Percentiles rank a stretch among this genome's conserved stretches.
Evolutionary conservation across 2,113 vertebrate genomes (phyloP).

Genomic region (Papio anubis): DNA sequence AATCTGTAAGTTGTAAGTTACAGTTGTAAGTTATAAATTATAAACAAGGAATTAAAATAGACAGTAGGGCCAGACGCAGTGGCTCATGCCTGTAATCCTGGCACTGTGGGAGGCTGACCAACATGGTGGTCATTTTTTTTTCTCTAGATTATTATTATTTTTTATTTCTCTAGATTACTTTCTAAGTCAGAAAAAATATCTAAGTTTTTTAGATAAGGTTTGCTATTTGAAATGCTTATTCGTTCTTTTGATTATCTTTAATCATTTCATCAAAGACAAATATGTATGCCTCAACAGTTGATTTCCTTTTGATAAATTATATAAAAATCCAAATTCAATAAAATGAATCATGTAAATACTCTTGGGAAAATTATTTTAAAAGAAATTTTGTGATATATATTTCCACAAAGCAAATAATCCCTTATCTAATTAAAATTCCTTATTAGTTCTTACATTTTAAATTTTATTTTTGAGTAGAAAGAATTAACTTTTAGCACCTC

Average conservation of each 20-base stretch:
- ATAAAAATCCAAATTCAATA: not conserved
- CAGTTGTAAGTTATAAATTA: not conserved
- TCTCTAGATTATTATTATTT: not conserved
- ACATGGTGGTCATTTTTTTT: too few relatives aligned
- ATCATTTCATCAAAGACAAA: not conserved
- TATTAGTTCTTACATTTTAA: not conserved
- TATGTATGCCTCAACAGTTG: not conserved
- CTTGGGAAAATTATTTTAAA: not conserved
- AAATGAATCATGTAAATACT: not conserved
- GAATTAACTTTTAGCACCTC: not conserved
- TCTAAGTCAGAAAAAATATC: not conserved
- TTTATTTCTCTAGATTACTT: not conserved
- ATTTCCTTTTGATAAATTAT: not conserved
- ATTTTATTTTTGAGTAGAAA: not conserved
- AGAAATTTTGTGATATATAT: not conserved
- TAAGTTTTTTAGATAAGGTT: not conserved
- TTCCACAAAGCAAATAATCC: not conserved
- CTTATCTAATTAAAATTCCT: slow-evolving; percentile 7
- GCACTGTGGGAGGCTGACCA: too few relatives aligned
- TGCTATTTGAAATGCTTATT: not conserved
- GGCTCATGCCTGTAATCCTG: too few relatives aligned
- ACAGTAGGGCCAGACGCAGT: not conserved
- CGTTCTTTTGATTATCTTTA: not conserved
- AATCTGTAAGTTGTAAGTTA: not conserved
- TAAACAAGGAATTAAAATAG: not conserved